Base-by-base conservation (phyloP, 2,113 vertebrate species). In the Regulus satrapa region DNA sequence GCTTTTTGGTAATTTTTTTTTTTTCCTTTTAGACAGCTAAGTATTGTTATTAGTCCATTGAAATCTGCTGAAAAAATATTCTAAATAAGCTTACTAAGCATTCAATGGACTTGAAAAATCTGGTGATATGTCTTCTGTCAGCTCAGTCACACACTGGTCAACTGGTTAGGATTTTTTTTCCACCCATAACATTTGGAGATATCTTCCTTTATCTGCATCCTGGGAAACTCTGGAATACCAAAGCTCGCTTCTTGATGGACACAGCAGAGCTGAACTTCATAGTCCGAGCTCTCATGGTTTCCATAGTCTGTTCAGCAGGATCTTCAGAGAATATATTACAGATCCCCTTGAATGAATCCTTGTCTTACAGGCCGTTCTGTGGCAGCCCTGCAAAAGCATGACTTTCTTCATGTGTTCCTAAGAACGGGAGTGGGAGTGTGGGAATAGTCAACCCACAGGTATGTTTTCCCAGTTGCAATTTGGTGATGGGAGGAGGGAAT, bases 381-480 rank as follows among this genome's bases (percentile, higher is more conserved):
- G 31, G 85, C 85, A 85, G 46, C 16, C 14, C 48, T 63, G 58
- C 66, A 46, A 64, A 86, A 82, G 64, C 73, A 73, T 51, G 69
- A 66, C 54, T 80, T 43, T 74, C 76, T 69, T 90, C 87, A 45
- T 74, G 69, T 43, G 40, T 54, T 92, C 67, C 67, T 71, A 75
- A 94, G 92, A 61, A 48, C 79, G 68, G 36, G 54, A 80, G 51
- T 66, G 85, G 43, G 46, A 84, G n/a, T 89, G 84, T 91, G 86
- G 90, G 85, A 74, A 25, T 69, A 54, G 12, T 92, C 74, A 92
- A 7, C 79, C 79, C 88, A 81, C 48, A 91, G 66, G 83, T 32
- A 89, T 94, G 91, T 97, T 96, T 96, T 94, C 69, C 43, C 36
- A 43, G 86, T 78, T 79, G 75, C 51, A 89, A 3, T 59, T 86